Percentiles rank a stretch among this genome's conserved stretches.
Conservation (phyloP, 2,888 invertebrate genomes). For the Stenoptilia bipunctidactyla region DNA sequence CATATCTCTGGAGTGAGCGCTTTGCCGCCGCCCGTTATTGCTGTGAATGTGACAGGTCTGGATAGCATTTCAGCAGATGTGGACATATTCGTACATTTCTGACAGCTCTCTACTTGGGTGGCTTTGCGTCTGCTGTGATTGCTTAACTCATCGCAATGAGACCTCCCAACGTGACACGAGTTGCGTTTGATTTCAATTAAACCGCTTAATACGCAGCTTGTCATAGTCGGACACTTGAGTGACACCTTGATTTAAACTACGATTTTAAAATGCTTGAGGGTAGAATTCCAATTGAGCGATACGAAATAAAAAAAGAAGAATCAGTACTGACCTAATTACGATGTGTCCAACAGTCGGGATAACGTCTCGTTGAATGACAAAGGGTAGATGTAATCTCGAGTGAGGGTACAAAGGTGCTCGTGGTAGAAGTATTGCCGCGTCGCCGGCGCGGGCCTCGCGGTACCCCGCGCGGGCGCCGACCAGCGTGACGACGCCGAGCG, state of each 20-base stretch:
- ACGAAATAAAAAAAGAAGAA: neutral
- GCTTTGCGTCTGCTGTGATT: constrained; percentile 7
- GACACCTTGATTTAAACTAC: neutral
- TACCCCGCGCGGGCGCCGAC: constrained; percentile 85
- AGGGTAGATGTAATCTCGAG: constrained; percentile 90
- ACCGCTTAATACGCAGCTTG: neutral
- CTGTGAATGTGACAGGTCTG: neutral
- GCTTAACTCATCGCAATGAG: constrained; percentile 10
- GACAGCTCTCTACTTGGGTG: constrained; percentile 11
- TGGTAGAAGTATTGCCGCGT: constrained; percentile 87
- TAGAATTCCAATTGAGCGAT: too few relatives aligned
- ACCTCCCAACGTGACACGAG: constrained; percentile 5
- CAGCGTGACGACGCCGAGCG: constrained; percentile 76
- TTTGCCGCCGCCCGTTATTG: too few relatives aligned
- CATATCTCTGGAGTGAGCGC: too few relatives aligned
- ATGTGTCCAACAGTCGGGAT: constrained; percentile 81
- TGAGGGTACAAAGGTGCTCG: constrained; percentile 91
- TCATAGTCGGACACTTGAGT: too few relatives aligned
- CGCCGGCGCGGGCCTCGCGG: constrained; percentile 86
- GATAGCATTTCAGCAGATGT: neutral
- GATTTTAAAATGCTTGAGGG: too few relatives aligned
- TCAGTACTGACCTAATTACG: constrained; percentile 80
- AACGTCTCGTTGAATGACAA: constrained; percentile 82
- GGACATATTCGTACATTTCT: neutral
- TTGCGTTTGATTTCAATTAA: constrained; percentile 5